Evolutionary conservation across 2,888 invertebrate genomes (phyloP).

Genomic region (Molorchus minor): DNA sequence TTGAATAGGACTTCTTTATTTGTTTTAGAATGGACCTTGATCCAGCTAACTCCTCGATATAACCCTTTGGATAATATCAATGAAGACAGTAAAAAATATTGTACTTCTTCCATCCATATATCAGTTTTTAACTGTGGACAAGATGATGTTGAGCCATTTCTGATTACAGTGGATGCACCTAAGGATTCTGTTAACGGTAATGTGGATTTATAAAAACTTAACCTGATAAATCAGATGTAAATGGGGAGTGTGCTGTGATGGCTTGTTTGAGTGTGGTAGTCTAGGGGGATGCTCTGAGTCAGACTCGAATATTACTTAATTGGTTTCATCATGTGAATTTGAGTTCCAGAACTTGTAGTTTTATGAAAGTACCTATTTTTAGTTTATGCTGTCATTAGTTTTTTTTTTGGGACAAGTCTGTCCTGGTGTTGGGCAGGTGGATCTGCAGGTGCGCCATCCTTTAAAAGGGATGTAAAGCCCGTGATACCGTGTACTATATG

Average conservation of each 20-base stretch:
- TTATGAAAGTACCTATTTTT: not conserved
- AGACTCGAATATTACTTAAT: not conserved
- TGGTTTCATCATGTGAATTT: not conserved
- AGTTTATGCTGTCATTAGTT: not conserved
- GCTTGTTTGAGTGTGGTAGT: not conserved
- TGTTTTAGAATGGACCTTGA: conserved; percentile 70
- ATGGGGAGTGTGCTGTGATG: no score
- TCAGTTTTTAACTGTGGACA: conserved; percentile 57
- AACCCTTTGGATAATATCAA: conserved; percentile 48
- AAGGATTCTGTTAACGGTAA: conserved; percentile 40
- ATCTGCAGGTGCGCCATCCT: no score
- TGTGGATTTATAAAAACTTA: not conserved
- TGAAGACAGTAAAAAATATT: conserved; percentile 42
- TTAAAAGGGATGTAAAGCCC: no score
- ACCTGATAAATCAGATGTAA: no score
- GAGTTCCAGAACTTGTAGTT: not conserved
- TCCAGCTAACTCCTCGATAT: conserved; percentile 66
- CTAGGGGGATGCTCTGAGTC: not conserved
- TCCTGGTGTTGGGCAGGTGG: no score
- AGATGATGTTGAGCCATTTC: conserved; percentile 50
- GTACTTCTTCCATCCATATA: conserved; percentile 52
- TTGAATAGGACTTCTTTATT: conserved; percentile 2
- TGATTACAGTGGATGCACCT: conserved; percentile 50
- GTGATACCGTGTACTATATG: no score
- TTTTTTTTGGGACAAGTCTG: no score